Conservation (phyloP, 53 echinoderm and acorn worm genomes). For the Henricia sp. region DNA sequence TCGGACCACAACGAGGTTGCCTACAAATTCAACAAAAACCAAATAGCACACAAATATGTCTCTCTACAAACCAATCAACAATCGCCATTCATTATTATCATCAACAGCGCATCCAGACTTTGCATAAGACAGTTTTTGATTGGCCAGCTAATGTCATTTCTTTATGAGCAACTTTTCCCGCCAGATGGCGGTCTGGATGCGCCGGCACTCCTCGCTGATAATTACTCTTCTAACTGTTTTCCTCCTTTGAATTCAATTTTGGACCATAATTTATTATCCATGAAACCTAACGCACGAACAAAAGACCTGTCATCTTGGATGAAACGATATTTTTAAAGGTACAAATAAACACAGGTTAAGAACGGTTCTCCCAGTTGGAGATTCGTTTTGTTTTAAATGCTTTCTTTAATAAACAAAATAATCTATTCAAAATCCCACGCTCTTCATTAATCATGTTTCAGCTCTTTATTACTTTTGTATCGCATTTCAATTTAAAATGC, state of each 20-base stretch:
- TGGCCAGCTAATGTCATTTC: constrained; percentile 20
- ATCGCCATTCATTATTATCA: constrained; percentile 24
- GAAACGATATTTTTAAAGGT: too few relatives aligned
- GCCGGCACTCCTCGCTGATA: not conserved
- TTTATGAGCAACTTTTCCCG: not conserved
- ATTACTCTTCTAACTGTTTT: not conserved
- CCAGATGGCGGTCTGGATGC: constrained; percentile 12
- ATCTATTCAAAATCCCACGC: not conserved
- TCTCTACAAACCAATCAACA: not conserved
- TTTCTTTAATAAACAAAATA: not conserved
- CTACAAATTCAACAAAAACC: too few relatives aligned
- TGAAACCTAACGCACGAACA: not conserved
- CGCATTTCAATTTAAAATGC: too few relatives aligned
- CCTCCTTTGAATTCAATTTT: not conserved
- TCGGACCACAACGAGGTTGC: too few relatives aligned
- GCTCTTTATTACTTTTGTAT: too few relatives aligned
- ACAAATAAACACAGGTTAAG: not conserved
- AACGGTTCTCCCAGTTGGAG: not conserved
- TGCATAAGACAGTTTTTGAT: not conserved
- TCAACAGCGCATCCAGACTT: not conserved
- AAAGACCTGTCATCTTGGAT: too few relatives aligned
- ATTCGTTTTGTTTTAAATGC: not conserved
- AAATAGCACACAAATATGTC: too few relatives aligned
- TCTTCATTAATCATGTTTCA: not conserved
- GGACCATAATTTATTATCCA: not conserved